Evolutionary conservation across 2,797 vertebrate genomes (phyloP), one percentile per base, ranked within the genome.

Genomic region (Emydoidea blandingii): DNA sequence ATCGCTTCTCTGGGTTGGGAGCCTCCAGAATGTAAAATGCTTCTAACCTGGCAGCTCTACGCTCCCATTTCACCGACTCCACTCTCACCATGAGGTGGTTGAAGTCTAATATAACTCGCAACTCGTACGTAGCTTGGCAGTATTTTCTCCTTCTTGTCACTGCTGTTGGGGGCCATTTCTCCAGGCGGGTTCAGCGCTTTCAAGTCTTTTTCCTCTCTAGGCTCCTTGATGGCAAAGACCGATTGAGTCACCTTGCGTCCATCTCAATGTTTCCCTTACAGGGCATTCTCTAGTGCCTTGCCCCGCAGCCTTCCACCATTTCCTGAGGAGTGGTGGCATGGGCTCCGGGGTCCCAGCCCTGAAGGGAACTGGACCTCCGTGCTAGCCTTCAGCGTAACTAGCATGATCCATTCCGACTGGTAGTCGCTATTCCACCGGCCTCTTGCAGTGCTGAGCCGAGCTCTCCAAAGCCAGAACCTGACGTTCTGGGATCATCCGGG

Each of bases 161-260:
- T 92, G 53, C 94, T 91, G 54, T 91, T 96, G 96, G 96, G 93
- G 93, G 92, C 96, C 96, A 95, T 96, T 95, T 97, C 96, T 83
- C 91, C 95, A 50, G 89, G 91, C 91, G 95, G 95, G 49, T 94
- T 96, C 83, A 21, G 79, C 89, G 54, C 81, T 18, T 27, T 78
- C 74, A 18, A 18, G 44, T 49, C 41, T 14, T 76, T 91, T 96
- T 94, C 47, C 53, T 97, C 31, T 62, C 89, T 93, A 76, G 93
- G 93, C 81, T 97, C 10, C 94, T 96, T 76, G 84, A 93, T 97
- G 96, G 91, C 91, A 95, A 96, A 96, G 96, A 94, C 92, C 95
- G 96, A 96, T 91, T 97, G 96, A 96, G 96, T 96, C 97, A 97
- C 97, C 95, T 97, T 96, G 96, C 96, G 96, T 96, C 97, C 96